Evolutionary conservation across 2,113 vertebrate species (phyloP).

Genomic region (Anarhynchus alexandrinus): DNA sequence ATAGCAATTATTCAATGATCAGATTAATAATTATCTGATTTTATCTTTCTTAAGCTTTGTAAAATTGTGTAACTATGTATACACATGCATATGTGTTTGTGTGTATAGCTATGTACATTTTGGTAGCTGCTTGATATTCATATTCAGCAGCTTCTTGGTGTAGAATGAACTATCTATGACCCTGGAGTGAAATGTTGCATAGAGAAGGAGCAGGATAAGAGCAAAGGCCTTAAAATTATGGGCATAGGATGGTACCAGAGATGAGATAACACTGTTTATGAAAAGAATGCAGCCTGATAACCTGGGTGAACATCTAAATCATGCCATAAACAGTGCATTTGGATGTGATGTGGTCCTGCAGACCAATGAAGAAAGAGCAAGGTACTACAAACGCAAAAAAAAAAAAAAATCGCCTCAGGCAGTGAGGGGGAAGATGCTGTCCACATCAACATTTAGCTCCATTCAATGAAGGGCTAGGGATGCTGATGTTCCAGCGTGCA

Average conservation of each 20-base stretch:
- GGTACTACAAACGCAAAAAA: too few species aligned
- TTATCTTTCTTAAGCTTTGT: background rate
- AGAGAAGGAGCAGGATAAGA: background rate
- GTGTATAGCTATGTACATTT: background rate
- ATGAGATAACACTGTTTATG: background rate
- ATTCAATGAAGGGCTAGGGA: background rate
- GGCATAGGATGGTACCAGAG: background rate
- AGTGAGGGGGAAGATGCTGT: background rate
- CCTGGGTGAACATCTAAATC: background rate
- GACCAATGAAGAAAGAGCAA: background rate
- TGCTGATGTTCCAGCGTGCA: background rate
- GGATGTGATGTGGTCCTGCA: background rate
- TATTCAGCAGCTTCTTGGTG: background rate
- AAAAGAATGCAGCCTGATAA: background rate
- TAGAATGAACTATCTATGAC: background rate
- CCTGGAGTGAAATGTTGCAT: background rate
- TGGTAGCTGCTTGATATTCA: background rate
- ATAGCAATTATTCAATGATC: background rate
- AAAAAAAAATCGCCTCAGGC: accelerated
- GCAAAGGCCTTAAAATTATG: background rate
- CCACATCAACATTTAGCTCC: background rate
- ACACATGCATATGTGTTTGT: background rate
- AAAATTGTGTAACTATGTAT: background rate
- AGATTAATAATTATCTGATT: background rate
- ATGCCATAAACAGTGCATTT: background rate